Conservation (phyloP, 2,113 vertebrate genomes). For the Notarius quadriscutis region DNA sequence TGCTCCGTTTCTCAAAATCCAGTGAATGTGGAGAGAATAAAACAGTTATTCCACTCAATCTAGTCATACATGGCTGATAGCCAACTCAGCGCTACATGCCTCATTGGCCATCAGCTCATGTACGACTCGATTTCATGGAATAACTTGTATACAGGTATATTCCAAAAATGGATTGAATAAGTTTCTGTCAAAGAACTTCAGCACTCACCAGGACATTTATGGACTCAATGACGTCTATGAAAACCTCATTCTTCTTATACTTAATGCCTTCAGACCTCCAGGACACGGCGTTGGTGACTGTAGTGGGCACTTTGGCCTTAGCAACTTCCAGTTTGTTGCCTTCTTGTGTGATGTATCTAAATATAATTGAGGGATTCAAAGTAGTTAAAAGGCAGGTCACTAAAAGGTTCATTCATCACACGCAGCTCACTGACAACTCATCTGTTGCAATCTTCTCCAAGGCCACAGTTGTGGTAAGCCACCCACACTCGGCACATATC, state of each 20-base stretch:
- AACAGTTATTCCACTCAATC: no score
- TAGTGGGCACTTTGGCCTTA: constrained; percentile 83
- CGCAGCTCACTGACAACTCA: neutral
- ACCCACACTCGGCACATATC: neutral
- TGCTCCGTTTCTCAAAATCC: no score
- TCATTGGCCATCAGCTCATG: no score
- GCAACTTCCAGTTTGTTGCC: constrained; percentile 86
- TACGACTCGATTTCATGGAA: no score
- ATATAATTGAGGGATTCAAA: neutral
- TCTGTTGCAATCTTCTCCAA: neutral
- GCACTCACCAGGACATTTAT: constrained; percentile 88
- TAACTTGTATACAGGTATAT: no score
- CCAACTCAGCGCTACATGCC: no score
- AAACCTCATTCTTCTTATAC: constrained; percentile 97
- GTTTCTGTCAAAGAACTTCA: neutral
- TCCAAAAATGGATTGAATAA: neutral
- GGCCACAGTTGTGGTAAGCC: neutral
- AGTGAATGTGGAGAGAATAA: no score
- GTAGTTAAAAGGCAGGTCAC: neutral
- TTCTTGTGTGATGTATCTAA: constrained; percentile 91
- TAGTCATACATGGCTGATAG: no score
- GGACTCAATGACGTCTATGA: constrained; percentile 92
- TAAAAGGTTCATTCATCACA: neutral
- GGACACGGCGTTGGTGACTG: constrained; percentile 92
- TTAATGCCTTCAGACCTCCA: constrained; percentile 93